Base-by-base conservation (phyloP, 1,140 invertebrate genomes). In the Coenobita brevimanus region DNA sequence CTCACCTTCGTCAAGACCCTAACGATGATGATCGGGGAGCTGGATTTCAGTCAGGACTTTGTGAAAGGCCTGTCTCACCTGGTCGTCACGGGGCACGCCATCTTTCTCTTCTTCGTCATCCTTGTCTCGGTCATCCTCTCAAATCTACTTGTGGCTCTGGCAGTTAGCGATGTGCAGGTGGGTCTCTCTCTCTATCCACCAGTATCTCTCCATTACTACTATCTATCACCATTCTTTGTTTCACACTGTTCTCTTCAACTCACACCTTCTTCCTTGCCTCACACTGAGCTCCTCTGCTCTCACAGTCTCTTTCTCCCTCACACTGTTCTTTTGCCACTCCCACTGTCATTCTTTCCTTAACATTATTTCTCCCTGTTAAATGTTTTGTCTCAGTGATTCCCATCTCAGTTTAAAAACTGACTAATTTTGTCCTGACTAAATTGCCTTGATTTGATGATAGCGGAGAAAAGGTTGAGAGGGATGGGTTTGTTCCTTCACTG, bases 111-210 rank as follows among this genome's bases (percentile, higher is more conserved):
- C 41, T 95, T 95, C 88, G 92, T 94, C 3, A 93, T 95, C 54
- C 91, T 95, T n/a, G 94, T 94, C n/a, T 94, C 94, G 57, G 94
- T 95, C 64, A 94, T 95, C 2, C 91, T 95, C 21, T 95, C 94
- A 93, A 95, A 95, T 90, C 91, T 95, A 54, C 93, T 95, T 92
- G 93, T 95, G 10, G 95, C 94, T 90, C 92, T 95, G 46, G 94
- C 95, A 46, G 94, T 95, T 21, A 95, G 94, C 89, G 94, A 95
- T 89, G 94, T 95, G 33, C 90, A 91, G 83, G 91, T 91, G 81
- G 54, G 38, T 50, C 17, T 10, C 17, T 73, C 69, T 73, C 33
- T 41, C 38, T 41, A 4, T 41, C 69, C 38, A 8, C 36, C 17
- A 21, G 27, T 73, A 21, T n/a, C n/a, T 41, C 30, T 73, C 17